phyloP scores from a whole-genome alignment of 2,888 invertebrate species.

The Schrankia costaestrigalis region DNA sequence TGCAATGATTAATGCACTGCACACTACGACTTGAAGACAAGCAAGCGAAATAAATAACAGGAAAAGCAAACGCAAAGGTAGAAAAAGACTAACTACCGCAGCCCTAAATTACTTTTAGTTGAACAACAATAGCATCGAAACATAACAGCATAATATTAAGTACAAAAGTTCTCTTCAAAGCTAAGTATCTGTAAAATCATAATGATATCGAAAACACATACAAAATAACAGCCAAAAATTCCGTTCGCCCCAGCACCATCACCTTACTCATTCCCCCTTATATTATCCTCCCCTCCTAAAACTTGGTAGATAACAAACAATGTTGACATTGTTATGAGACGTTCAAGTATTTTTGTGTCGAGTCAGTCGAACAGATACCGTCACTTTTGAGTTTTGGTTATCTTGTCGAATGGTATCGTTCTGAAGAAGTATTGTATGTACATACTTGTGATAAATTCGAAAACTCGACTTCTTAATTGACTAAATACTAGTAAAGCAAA shows the following conservation, averaged over 20 bases:
- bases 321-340: slow-evolving; percentile 32
- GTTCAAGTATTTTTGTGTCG: slow-evolving; percentile 27
- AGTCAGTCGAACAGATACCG: slow-evolving; percentile 23
- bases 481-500: too few relatives aligned
- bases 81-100: too few relatives aligned
- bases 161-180: too few relatives aligned
- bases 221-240: slow-evolving; percentile 9
- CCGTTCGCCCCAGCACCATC: slow-evolving; percentile 11
- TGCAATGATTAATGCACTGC: too few relatives aligned
- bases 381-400: slow-evolving; percentile 3
- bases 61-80: too few relatives aligned
- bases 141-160: too few relatives aligned
- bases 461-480: too few relatives aligned
- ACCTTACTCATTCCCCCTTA: neutral
- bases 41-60: too few relatives aligned
- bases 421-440: slow-evolving; percentile 5
- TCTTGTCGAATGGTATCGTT: slow-evolving; percentile 7
- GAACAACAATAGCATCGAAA: too few relatives aligned
- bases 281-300: slow-evolving; percentile 11
- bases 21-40: too few relatives aligned
- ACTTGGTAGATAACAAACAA: slow-evolving; percentile 30
- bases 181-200: slow-evolving; percentile 3
- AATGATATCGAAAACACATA: slow-evolving; percentile 1
- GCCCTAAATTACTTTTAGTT: too few relatives aligned
- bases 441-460: too few relatives aligned